Base-by-base conservation (phyloP, 2,113 vertebrate genomes). In the Solenodon paradoxus region DNA sequence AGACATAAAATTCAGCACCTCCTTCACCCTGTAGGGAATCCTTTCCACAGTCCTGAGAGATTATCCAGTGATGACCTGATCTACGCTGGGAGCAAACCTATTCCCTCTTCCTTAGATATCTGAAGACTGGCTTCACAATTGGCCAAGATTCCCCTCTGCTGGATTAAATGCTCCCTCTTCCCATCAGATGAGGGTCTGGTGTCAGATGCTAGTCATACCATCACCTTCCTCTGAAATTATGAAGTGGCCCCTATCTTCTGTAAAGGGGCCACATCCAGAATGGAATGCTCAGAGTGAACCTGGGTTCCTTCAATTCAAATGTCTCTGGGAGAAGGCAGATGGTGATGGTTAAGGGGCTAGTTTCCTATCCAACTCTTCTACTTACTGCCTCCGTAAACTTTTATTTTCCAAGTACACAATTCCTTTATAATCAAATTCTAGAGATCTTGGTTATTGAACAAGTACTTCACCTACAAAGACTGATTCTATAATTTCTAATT, bases 401-500 rank as follows among this genome's bases (percentile, higher is more conserved):
- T n/a, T n/a, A n/a, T n/a, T n/a, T n/a, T n/a, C n/a, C n/a, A n/a
- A n/a, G n/a, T n/a, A n/a, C 16, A 92, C 13, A 80, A 78, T 63
- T 86, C 66, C 40, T 78, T 87, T 89, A 77, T 86, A 72, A 81
- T 22, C 91, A n/a, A n/a, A n/a, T n/a, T n/a, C 47, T 8, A 22
- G 55, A 90, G 38, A 85, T 75, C 47, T 59, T 26, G 66, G 22
- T 93, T 85, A 86, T 5, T 89, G n/a, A 96, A 77, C 47, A 82
- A 35, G n/a, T 89, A 68, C 45, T 89, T 69, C 45, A 63, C 40
- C 4, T 19, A 38, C 24, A 92, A 66, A 59, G 71, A 95, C n/a
- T 91, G 69, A 79, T 94, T 95, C 68, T 64, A 69, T 40, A 55
- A 91, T 49, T 53, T n/a, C n/a, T n/a, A n/a, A n/a, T n/a, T n/a